Conservation (phyloP, 2,888 invertebrate species). For the Phania funesta region DNA sequence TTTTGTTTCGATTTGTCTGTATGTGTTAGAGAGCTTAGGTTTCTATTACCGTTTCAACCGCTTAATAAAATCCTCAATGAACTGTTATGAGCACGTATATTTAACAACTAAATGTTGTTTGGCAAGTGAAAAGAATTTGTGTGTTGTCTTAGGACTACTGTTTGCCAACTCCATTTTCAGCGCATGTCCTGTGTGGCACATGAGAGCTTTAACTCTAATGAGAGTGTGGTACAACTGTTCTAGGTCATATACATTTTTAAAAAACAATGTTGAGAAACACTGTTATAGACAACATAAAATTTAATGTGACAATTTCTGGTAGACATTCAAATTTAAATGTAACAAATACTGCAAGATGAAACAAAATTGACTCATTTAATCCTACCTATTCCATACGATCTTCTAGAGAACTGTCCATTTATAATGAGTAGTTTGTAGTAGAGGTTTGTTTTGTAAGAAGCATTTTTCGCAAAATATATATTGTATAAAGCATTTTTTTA, state of each 20-base stretch:
- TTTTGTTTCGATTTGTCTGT: not conserved
- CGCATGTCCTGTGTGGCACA: constrained; percentile 7
- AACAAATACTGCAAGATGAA: too few relatives aligned
- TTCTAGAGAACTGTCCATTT: too few relatives aligned
- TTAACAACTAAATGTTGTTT: constrained; percentile 56
- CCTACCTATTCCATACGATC: too few relatives aligned
- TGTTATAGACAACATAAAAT: too few relatives aligned
- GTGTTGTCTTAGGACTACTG: constrained; percentile 58
- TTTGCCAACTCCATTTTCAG: constrained; percentile 23
- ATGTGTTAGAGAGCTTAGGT: not conserved
- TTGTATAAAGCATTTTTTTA: too few relatives aligned
- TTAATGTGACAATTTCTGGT: not conserved
- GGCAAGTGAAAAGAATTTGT: constrained; percentile 38
- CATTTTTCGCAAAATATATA: too few relatives aligned
- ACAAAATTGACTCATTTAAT: too few relatives aligned
- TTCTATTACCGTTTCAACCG: constrained; percentile 3
- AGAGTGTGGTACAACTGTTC: not conserved
- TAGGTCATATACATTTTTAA: constrained; percentile 29
- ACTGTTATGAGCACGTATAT: constrained; percentile 60
- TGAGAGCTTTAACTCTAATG: not conserved
- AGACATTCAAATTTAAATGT: too few relatives aligned
- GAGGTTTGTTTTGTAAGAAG: too few relatives aligned
- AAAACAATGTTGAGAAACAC: constrained; percentile 39
- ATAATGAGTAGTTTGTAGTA: too few relatives aligned
- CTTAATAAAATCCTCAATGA: constrained; percentile 48